Evolutionary conservation across 2,797 vertebrate species (phyloP).

Genomic region (Anguilla megastoma): DNA sequence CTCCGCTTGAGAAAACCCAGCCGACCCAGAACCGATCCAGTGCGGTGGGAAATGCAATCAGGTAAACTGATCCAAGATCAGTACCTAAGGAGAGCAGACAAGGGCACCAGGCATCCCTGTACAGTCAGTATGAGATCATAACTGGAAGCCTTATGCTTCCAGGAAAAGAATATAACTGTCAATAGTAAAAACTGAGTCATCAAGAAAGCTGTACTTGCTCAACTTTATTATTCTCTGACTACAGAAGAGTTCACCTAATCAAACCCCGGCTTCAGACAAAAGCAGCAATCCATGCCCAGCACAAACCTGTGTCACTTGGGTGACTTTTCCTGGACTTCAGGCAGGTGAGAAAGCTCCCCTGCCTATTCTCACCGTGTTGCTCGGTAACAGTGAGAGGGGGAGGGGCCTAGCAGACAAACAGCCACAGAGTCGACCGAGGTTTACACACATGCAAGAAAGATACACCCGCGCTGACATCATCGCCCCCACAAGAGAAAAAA

Average conservation of each 20-base stretch:
- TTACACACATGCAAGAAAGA: not conserved
- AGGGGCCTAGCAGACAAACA: not conserved
- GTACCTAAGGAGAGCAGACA: not conserved
- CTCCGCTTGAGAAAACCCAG: no score
- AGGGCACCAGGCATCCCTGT: not conserved
- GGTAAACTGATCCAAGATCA: not conserved
- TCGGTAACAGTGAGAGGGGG: not conserved
- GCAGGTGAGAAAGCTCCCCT: not conserved
- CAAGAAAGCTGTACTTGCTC: not conserved
- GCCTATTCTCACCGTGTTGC: not conserved
- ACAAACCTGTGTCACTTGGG: not conserved
- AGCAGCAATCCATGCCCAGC: not conserved
- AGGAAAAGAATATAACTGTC: not conserved
- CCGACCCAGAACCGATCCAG: not conserved
- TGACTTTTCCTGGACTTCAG: not conserved
- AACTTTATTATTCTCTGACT: not conserved
- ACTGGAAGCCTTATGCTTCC: not conserved
- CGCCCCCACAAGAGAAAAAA: not conserved
- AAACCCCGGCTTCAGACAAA: not conserved
- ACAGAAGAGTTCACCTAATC: not conserved
- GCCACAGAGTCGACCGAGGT: not conserved
- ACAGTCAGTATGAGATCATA: not conserved
- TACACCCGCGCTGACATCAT: not conserved
- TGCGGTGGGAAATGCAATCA: not conserved
- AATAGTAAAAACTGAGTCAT: not conserved